Conservation (phyloP, 2,797 vertebrate species). For the Sphaeramia orbicularis region DNA sequence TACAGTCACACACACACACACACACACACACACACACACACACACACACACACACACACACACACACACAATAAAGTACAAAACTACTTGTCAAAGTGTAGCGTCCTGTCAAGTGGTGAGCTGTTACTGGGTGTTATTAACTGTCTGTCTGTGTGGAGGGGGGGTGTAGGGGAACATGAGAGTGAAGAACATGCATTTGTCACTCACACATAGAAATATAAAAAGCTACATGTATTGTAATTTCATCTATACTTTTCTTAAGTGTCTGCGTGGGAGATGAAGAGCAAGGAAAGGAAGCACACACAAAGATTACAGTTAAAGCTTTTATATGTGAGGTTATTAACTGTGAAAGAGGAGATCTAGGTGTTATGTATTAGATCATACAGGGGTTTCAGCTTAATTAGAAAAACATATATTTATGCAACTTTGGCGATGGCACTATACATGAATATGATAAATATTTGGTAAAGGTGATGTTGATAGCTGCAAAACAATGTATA, state of each 20-base stretch:
- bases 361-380: not conserved
- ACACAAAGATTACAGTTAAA: slow-evolving; percentile 12
- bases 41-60: no score
- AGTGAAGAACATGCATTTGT: slow-evolving; percentile 48
- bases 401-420: no score
- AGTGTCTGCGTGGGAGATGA: slow-evolving; percentile 50
- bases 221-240: slow-evolving; percentile 45
- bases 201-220: slow-evolving; percentile 33
- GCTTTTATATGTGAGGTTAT: not conserved
- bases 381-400: no score
- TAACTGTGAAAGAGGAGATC: not conserved
- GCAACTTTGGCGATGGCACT: no score
- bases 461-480: no score
- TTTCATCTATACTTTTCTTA: slow-evolving; percentile 56
- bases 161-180: slow-evolving; percentile 55
- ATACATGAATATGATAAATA: no score
- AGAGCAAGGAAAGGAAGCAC: not conserved
- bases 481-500: no score
- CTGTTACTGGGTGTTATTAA: slow-evolving; percentile 64
- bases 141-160: slow-evolving; percentile 53
- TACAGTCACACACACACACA: slow-evolving; percentile 8
- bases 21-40: no score
- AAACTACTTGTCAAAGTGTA: slow-evolving; percentile 61
- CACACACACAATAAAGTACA: no score
- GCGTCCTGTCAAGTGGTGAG: slow-evolving; percentile 63